A percentile compares a stretch with the other conserved stretches of the same genome.
These are phyloP conservation scores for Microchirus variegatus DNA, from an alignment of 2,797 vertebrate species.

Conservation along the genomic window DNA sequence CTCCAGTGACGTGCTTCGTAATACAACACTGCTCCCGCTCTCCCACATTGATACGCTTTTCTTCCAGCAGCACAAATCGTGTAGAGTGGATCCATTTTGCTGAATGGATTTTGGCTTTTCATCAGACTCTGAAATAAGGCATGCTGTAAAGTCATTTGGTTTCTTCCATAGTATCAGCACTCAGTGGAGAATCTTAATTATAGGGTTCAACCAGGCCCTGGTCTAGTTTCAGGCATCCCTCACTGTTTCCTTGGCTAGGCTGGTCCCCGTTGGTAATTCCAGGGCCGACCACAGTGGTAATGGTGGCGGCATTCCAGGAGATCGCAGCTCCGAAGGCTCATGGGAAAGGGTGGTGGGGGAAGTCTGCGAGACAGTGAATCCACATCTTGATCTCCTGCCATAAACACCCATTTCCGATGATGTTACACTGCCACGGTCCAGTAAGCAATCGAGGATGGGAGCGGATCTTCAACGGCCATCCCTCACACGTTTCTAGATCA, in stretches of 20 bases:
- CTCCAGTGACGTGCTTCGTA: constrained; percentile 52
- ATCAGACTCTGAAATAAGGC: constrained; percentile 75
- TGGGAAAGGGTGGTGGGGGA: constrained; percentile 80
- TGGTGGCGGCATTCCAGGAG: constrained; percentile 73
- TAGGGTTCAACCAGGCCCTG: constrained; percentile 75
- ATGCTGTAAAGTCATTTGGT: constrained; percentile 82
- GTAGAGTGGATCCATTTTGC: constrained; percentile 68
- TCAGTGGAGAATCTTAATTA: constrained; percentile 84
- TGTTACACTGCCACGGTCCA: constrained; percentile 60
- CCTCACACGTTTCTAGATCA: constrained; percentile 43
- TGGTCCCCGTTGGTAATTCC: constrained; percentile 81
- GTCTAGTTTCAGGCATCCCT: constrained; percentile 81
- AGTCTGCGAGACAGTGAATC: constrained; percentile 73
- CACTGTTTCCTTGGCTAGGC: constrained; percentile 75
- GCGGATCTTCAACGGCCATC: constrained; percentile 48
- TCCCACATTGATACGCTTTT: constrained; percentile 63
- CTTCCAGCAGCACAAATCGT: constrained; percentile 51
- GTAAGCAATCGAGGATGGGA: constrained; percentile 65
- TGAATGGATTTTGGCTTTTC: constrained; percentile 76
- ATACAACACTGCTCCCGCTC: constrained; percentile 55
- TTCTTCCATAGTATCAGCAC: constrained; percentile 84
- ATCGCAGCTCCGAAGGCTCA: constrained; percentile 73
- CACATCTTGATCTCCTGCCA: constrained; percentile 68
- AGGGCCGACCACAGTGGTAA: constrained; percentile 81
- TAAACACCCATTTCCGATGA: constrained; percentile 78